Base-by-base conservation (phyloP, 2,113 vertebrate species). In the Eubucco bourcierii region DNA sequence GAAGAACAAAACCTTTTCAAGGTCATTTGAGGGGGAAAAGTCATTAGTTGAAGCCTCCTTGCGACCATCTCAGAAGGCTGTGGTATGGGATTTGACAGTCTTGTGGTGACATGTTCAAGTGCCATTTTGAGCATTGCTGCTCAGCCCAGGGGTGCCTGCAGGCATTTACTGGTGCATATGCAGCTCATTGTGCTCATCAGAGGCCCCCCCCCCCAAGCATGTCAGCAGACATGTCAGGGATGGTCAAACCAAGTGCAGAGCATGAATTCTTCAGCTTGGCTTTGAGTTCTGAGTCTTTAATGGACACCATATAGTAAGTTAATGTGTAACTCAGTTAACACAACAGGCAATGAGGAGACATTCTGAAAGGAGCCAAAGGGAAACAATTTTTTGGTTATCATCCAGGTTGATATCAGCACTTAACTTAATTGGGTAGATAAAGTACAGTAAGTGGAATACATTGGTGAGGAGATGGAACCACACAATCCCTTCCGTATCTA, bases 241-340 rank as follows among this genome's bases (percentile, higher is more conserved):
- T 81, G 81, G 92, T 92, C 85, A 83, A 66, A 92, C 9, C 25
- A 73, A 91, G 61, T 28, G 79, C 76, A 73, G 53, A 73, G 59
- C 39, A 82, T 95, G 18, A 88, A 82, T 82, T 95, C 90, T 94
- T 90, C 79, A 92, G 28, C 16, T 73, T 59, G 86, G n/a, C 55
- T 90, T 91, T 15, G 4, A 63, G 27, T 79, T 70, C 64, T 95
- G n/a, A 92, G 78, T 96, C 65, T 90, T 88, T 87, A 72, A 88
- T 59, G 77, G 47, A 15, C 29, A 63, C 21, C 60, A 37, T 39
- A n/a, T 7, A 81, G 67, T 34, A 66, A 82, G 41, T 41, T 41
- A 41, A 41, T 41, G 41, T 41, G 12, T 41, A 41, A 41, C 14
- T 41, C 12, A 41, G 41, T 41, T 41, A 41, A 41, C 41, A 41